Conservation (phyloP, 2,888 invertebrate species). For the Leptogaster cylindrica region DNA sequence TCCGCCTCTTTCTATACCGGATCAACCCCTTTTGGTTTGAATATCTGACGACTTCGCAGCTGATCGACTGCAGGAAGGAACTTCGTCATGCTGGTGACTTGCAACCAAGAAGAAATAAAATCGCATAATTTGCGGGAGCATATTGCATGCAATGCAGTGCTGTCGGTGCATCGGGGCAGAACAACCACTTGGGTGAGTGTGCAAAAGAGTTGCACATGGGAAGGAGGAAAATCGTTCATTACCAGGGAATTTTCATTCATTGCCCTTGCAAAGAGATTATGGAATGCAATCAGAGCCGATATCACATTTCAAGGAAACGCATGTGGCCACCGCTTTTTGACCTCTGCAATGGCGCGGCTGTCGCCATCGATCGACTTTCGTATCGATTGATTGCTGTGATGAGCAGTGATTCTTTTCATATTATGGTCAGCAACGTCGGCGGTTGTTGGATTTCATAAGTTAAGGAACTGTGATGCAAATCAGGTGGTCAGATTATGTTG, state of each 20-base stretch:
- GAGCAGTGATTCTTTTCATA: too few species aligned
- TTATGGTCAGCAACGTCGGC: too few species aligned
- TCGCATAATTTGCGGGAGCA: constrained; percentile 2
- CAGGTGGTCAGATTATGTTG: too few species aligned
- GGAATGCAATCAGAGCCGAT: not conserved
- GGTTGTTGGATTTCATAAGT: too few species aligned
- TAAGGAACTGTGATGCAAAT: too few species aligned
- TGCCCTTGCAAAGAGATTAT: not conserved
- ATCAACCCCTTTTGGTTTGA: not conserved
- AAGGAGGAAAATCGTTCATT: not conserved
- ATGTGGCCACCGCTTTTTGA: not conserved
- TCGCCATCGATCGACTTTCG: too few species aligned
- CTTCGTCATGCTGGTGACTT: not conserved
- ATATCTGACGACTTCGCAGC: not conserved
- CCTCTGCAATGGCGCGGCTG: not conserved
- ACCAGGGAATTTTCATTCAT: not conserved
- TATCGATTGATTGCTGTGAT: too few species aligned
- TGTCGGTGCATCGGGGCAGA: not conserved
- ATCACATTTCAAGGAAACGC: not conserved
- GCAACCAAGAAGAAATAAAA: not conserved
- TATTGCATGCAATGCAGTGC: not conserved
- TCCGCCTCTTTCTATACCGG: not conserved
- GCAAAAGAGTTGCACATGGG: not conserved
- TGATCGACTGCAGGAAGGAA: not conserved
- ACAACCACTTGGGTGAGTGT: not conserved